These are phyloP conservation scores for Rhynchonema sp. DNA, from an alignment of 2,888 invertebrate species.

Conservation along the genomic window DNA sequence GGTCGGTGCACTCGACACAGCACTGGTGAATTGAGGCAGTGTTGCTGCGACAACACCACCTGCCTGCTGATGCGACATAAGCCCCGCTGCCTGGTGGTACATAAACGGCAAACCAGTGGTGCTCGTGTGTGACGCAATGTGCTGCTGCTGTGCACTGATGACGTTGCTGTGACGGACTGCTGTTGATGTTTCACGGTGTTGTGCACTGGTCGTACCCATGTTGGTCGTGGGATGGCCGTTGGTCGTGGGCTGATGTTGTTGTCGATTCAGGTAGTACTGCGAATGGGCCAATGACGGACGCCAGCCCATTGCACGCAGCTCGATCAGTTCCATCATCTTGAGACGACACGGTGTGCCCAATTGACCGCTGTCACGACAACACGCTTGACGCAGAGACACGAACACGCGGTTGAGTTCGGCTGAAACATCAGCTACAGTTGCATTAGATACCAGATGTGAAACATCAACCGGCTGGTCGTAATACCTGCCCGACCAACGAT, in stretches of 20 bases:
- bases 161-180: no score
- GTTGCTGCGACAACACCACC: no score
- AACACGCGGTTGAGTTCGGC: constrained; percentile 23
- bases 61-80: no score
- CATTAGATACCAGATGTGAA: no score
- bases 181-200: no score
- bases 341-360: constrained; percentile 64
- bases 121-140: background rate
- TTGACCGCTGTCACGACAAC: constrained; percentile 39
- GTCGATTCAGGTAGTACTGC: constrained; percentile 22
- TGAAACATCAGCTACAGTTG: no score
- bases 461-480: no score
- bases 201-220: background rate
- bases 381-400: constrained; percentile 23
- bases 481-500: background rate
- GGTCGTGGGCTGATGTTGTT: background rate
- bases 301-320: constrained; percentile 77
- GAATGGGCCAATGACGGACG: constrained; percentile 43
- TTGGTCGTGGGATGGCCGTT: background rate
- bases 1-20: no score
- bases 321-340: constrained; percentile 72
- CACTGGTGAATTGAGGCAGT: no score
- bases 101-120: no score
- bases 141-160: background rate
- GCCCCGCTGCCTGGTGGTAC: no score